phyloP scores from a whole-genome alignment of 2,113 vertebrate species.

The Sander vitreus region DNA sequence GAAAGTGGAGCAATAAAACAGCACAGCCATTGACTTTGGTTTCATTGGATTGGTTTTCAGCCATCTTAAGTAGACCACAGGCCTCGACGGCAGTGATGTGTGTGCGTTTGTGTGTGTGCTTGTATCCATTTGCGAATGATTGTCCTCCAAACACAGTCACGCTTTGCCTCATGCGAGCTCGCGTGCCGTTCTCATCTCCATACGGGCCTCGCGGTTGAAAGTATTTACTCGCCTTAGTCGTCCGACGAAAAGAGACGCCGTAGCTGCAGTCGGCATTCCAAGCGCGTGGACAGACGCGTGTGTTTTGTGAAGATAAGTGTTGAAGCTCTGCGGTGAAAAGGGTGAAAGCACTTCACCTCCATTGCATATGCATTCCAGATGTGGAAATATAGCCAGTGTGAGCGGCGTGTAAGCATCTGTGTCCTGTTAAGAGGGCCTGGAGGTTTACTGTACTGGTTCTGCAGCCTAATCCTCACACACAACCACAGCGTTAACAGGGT shows the following conservation, averaged over 20 bases:
- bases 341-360: conserved; percentile 39
- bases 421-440: conserved; percentile 24
- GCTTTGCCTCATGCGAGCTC: not conserved
- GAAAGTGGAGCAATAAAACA: conserved; percentile 68
- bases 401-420: conserved; percentile 41
- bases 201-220: conserved; percentile 22
- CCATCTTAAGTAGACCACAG: conserved; percentile 69
- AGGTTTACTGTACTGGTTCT: conserved; percentile 34
- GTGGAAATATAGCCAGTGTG: conserved; percentile 42
- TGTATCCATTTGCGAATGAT: not conserved
- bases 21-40: conserved; percentile 60
- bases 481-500: conserved; percentile 16
- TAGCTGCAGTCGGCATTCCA: conserved; percentile 23
- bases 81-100: conserved; percentile 43
- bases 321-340: conserved; percentile 8
- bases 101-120: conserved; percentile 26
- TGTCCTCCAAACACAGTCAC: conserved; percentile 31
- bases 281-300: conserved; percentile 16
- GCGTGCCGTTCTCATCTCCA: conserved; percentile 8
- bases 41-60: conserved; percentile 69
- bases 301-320: conserved; percentile 63
- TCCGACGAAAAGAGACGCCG: not conserved
- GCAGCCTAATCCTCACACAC: conserved; percentile 37
- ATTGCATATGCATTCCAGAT: conserved; percentile 50
- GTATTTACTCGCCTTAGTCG: conserved; percentile 10